Conservation (phyloP, 2,888 invertebrate genomes). For the Ormia ochracea region DNA sequence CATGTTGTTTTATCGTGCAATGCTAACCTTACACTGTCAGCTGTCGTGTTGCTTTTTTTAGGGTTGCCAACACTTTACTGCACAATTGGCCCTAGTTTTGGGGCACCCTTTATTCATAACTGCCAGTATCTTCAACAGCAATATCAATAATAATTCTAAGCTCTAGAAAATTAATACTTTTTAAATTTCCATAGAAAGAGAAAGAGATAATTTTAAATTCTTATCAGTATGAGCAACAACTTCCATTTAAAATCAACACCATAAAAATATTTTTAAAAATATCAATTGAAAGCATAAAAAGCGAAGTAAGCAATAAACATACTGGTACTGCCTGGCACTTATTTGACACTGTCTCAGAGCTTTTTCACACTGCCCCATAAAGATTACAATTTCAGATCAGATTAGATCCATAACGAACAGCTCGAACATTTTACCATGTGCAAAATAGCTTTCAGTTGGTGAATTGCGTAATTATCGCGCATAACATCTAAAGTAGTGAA, state of each 20-base stretch:
- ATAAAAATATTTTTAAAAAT: neutral
- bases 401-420: slow-evolving; percentile 5
- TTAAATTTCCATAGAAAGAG: neutral
- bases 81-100: neutral
- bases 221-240: slow-evolving; percentile 34
- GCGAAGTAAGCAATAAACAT: neutral
- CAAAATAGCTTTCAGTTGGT: no score
- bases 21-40: no score
- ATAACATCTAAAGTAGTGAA: no score
- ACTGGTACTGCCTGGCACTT: slow-evolving; percentile 26
- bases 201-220: slow-evolving; percentile 2
- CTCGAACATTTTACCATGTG: neutral
- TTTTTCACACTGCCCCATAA: neutral
- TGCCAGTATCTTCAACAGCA: neutral
- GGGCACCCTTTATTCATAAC: neutral
- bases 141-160: neutral
- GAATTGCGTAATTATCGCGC: no score
- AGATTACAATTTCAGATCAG: slow-evolving; percentile 41
- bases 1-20: no score
- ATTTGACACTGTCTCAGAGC: neutral
- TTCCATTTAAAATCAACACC: neutral
- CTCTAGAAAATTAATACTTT: neutral
- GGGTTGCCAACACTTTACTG: neutral
- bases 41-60: no score
- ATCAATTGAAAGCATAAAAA: neutral